A percentile compares a stretch with the other conserved stretches of the same genome.
Conservation (phyloP, 2,888 invertebrate genomes). For the Temnothorax ravouxi region DNA sequence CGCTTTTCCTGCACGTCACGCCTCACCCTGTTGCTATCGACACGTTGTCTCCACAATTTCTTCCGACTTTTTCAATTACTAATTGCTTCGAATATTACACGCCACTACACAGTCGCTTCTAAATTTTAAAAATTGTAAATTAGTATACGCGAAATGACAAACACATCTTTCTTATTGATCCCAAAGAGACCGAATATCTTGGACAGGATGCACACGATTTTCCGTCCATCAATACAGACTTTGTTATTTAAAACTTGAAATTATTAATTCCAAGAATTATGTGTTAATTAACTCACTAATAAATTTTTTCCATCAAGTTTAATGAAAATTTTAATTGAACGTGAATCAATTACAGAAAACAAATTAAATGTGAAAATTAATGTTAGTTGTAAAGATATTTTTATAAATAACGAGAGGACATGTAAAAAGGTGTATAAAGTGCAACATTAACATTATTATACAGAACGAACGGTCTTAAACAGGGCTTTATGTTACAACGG, state of each 20-base stretch:
- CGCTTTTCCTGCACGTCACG: slow-evolving; percentile 32
- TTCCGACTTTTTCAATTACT: slow-evolving; percentile 75
- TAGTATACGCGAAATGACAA: slow-evolving; percentile 14
- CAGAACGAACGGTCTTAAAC: neutral
- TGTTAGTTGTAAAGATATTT: neutral
- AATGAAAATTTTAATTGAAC: neutral
- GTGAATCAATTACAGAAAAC: neutral
- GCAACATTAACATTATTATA: slow-evolving; percentile 28
- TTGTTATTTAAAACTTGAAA: neutral
- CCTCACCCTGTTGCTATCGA: slow-evolving; percentile 22
- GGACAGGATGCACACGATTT: neutral
- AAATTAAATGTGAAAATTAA: neutral
- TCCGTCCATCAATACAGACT: neutral
- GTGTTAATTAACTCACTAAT: neutral
- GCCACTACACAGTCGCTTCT: slow-evolving; percentile 23
- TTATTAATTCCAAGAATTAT: neutral
- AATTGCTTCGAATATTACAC: slow-evolving; percentile 58
- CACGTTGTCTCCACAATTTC: slow-evolving; percentile 16
- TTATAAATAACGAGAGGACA: neutral
- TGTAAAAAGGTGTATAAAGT: neutral
- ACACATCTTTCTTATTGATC: neutral
- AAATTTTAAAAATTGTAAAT: slow-evolving; percentile 20
- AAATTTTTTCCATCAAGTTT: neutral
- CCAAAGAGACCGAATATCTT: neutral
- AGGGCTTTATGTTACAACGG: slow-evolving; percentile 23